A percentile compares a stretch with the other conserved stretches of the same genome.
These are phyloP conservation scores for Ormyrus rosae DNA, from an alignment of 2,888 invertebrate species.

Conservation along the genomic window DNA sequence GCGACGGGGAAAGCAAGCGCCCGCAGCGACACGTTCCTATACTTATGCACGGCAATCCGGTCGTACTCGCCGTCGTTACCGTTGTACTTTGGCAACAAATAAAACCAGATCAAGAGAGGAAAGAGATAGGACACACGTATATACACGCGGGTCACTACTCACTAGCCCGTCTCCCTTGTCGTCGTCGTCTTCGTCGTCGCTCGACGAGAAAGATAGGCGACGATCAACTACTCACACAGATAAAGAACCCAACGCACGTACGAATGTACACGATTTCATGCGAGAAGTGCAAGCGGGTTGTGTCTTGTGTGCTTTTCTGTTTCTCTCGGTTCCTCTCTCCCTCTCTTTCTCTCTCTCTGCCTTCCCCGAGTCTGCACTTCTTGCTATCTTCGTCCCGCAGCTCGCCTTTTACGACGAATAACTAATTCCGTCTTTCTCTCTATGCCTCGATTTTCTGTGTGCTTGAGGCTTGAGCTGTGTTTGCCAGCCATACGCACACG, in stretches of 20 bases:
- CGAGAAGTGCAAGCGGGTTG: constrained; percentile 39
- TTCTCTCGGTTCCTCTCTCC: constrained; percentile 4
- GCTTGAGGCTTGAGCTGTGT: background rate
- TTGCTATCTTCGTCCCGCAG: no score
- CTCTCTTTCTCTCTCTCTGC: constrained; percentile 20
- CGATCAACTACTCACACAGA: constrained; percentile 2
- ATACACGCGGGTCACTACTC: background rate
- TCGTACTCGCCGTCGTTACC: no score
- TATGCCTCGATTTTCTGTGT: constrained; percentile 4
- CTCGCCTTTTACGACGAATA: no score
- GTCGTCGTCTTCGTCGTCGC: background rate
- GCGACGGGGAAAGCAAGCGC: background rate
- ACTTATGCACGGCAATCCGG: no score
- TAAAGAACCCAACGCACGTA: constrained; percentile 4
- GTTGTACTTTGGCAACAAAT: no score
- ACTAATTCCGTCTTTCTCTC: constrained; percentile 21
- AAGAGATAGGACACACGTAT: background rate
- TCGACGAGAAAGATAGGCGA: background rate
- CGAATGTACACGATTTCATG: constrained; percentile 36
- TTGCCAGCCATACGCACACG: constrained; percentile 21
- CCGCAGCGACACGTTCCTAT: no score
- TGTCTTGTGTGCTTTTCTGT: constrained; percentile 7
- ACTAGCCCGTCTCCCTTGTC: background rate
- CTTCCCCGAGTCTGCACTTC: background rate
- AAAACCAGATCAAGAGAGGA: no score